Evolutionary conservation across 2,888 invertebrate genomes (phyloP).

Genomic region (Alsophila aescularia): DNA sequence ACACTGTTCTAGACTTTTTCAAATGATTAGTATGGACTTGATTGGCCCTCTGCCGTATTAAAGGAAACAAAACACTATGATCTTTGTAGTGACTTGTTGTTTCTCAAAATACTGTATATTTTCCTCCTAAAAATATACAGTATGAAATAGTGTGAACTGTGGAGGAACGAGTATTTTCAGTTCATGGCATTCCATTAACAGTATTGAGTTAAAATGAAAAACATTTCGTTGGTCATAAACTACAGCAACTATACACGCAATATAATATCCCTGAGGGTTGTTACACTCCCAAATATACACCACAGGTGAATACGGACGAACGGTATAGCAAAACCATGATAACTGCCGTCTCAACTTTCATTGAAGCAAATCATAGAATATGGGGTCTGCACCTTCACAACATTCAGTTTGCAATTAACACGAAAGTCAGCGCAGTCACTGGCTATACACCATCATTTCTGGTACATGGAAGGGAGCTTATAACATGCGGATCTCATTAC

Average conservation of each 20-base stretch:
- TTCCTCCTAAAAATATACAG: not conserved
- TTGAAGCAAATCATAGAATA: not conserved
- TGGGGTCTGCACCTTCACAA: slow-evolving; percentile 5
- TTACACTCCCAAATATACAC: slow-evolving; percentile 6
- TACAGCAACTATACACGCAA: not conserved
- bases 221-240: not conserved
- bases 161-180: not conserved
- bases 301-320: slow-evolving; percentile 1
- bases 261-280: slow-evolving; percentile 2
- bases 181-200: slow-evolving; percentile 1
- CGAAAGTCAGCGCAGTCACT: not conserved
- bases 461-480: slow-evolving; percentile 1
- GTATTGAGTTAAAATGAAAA: not conserved
- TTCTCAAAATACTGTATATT: not conserved
- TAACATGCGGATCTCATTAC: slow-evolving; percentile 1
- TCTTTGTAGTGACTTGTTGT: not conserved
- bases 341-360: too few species aligned
- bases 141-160: too few species aligned
- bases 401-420: slow-evolving; percentile 9
- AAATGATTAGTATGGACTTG: not conserved
- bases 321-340: too few species aligned
- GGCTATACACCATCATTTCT: not conserved
- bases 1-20: not conserved
- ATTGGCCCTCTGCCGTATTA: not conserved
- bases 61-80: not conserved